Evolutionary conservation across 2,113 vertebrate species (phyloP).

Genomic region (Caloenas nicobarica): DNA sequence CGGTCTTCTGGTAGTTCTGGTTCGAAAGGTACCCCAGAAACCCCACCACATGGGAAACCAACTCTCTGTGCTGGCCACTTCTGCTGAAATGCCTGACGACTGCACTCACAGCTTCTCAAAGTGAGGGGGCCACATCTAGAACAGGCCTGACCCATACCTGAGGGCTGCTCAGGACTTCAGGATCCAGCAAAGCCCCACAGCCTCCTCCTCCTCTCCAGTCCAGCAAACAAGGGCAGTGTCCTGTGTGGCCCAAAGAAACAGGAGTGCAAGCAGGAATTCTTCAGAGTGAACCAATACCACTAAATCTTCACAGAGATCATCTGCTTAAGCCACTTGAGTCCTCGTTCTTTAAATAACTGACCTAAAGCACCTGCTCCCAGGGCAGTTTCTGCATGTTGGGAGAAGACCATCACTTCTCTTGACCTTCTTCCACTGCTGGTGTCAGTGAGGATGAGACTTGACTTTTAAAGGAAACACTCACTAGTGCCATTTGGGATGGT

Average conservation of each 20-base stretch:
- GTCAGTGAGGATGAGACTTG: not conserved
- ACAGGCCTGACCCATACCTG: not conserved
- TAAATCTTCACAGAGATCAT: not conserved
- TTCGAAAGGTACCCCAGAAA: not conserved
- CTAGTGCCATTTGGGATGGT: not conserved
- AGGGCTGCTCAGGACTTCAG: not conserved
- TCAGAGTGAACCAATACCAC: not conserved
- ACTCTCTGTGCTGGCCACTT: not conserved
- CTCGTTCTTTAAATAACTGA: not conserved
- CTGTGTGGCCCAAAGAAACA: not conserved
- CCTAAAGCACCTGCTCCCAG: not conserved
- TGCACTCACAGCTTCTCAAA: not conserved
- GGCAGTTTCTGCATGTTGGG: not conserved
- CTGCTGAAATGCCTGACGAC: not conserved
- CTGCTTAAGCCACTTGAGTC: not conserved
- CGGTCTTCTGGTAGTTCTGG: not conserved
- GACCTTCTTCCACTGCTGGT: not conserved
- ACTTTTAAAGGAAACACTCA: constrained; percentile 4
- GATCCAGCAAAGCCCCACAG: not conserved
- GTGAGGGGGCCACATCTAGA: not conserved
- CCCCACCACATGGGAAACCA: not conserved
- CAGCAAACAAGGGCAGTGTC: not conserved
- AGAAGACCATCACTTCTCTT: not conserved
- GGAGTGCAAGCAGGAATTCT: not conserved
- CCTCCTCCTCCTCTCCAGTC: not conserved